A percentile compares a stretch with the other conserved stretches of the same genome.
Conservation (phyloP, 2,888 invertebrate species). For the Strigamia crassipes region DNA sequence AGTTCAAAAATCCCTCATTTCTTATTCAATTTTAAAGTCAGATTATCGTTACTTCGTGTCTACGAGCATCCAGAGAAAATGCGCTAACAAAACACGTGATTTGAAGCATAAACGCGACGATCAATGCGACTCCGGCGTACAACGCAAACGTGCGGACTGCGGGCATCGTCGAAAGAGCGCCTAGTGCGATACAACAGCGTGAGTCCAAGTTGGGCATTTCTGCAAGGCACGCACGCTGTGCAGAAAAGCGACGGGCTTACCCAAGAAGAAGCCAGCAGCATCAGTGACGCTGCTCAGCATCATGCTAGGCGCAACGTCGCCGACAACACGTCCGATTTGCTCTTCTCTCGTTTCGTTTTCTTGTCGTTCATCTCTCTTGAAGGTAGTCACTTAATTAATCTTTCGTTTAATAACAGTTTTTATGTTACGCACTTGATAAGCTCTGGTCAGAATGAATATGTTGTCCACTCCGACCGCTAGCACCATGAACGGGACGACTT, state of each 20-base stretch:
- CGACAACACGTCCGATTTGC: conserved; percentile 87
- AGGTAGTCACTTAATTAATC: background rate
- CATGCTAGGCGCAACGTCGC: conserved; percentile 96
- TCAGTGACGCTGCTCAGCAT: conserved; percentile 91
- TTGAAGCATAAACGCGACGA: conserved; percentile 93
- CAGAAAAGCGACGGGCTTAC: conserved; percentile 57
- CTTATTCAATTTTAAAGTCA: too few species aligned
- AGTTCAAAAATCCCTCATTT: background rate
- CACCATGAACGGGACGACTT: conserved; percentile 97
- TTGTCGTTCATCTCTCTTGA: conserved; percentile 73
- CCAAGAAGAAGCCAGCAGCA: conserved; percentile 93
- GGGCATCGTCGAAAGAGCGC: conserved; percentile 94
- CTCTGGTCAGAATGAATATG: conserved; percentile 97
- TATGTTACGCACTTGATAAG: conserved; percentile 65
- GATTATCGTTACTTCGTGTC: conserved; percentile 70
- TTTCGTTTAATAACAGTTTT: background rate
- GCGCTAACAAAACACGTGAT: conserved; percentile 94
- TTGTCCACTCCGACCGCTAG: conserved; percentile 98
- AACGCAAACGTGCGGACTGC: conserved; percentile 95
- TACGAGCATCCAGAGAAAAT: conserved; percentile 79
- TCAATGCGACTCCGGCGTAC: conserved; percentile 94
- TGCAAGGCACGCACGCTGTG: background rate
- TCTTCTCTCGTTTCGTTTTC: conserved; percentile 79
- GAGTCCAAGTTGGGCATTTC: background rate
- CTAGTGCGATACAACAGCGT: conserved; percentile 58